Evolutionary conservation across 2,888 invertebrate genomes (phyloP).

Genomic region (Sinohyriopsis cumingii): DNA sequence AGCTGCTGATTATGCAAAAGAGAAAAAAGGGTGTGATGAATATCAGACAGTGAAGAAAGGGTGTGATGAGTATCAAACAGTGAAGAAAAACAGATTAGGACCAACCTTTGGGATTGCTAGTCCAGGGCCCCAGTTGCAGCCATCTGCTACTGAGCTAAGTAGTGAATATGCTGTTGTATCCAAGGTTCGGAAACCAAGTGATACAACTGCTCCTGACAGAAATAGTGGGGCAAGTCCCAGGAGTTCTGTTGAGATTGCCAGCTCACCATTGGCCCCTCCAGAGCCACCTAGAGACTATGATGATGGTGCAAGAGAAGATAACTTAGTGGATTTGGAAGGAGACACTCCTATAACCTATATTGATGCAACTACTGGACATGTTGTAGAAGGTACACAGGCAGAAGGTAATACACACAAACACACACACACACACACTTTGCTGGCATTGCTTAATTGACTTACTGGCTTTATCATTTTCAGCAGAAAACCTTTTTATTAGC

Average conservation of each 20-base stretch:
- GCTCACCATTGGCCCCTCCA: conserved; percentile 8
- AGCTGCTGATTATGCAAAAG: conserved; percentile 36
- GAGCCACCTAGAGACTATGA: conserved; percentile 41
- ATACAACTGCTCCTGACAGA: neutral
- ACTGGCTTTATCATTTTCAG: too few relatives aligned
- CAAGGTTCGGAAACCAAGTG: conserved; percentile 10
- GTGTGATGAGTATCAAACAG: conserved; percentile 1
- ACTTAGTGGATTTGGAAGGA: neutral
- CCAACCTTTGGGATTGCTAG: too few relatives aligned
- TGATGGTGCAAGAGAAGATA: neutral
- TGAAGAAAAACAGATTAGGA: neutral
- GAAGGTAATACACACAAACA: too few relatives aligned
- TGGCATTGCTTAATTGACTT: too few relatives aligned
- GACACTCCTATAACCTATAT: neutral
- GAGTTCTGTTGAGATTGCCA: too few relatives aligned
- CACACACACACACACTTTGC: too few relatives aligned
- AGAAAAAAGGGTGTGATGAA: conserved; percentile 20
- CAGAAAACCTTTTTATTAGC: too few relatives aligned
- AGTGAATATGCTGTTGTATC: conserved; percentile 21
- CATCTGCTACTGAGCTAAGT: neutral
- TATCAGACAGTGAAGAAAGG: conserved; percentile 1
- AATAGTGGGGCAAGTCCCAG: too few relatives aligned
- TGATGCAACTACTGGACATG: too few relatives aligned
- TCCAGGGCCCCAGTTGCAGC: too few relatives aligned
- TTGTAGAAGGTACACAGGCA: too few relatives aligned